These are phyloP conservation scores for Lepilemur septentrionalis DNA, from an alignment of 2,797 vertebrate species.

Conservation along the genomic window DNA sequence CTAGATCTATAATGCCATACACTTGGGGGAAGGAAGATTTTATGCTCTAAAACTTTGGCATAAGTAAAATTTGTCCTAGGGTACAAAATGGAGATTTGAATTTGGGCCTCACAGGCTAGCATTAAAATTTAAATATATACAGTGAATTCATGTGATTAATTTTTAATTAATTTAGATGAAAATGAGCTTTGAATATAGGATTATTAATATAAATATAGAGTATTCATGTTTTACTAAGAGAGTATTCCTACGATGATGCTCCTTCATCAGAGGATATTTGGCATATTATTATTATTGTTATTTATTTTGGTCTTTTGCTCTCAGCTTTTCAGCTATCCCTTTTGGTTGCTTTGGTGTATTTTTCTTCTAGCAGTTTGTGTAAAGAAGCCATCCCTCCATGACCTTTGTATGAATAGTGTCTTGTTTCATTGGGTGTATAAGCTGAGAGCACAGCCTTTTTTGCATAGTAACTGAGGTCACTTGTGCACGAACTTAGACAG, in stretches of 20 bases:
- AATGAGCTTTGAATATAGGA: background rate
- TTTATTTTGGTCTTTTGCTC: background rate
- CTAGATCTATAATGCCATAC: slow-evolving; percentile 63
- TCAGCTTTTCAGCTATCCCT: background rate
- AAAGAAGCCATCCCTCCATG: background rate
- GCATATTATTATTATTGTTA: background rate
- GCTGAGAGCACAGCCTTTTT: background rate
- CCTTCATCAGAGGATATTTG: background rate
- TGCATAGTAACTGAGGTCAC: background rate
- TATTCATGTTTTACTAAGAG: background rate
- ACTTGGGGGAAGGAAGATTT: background rate
- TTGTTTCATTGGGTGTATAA: background rate
- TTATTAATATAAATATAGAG: background rate
- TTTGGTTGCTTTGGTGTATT: background rate
- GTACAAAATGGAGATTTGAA: slow-evolving; percentile 35
- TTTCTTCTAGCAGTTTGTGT: background rate
- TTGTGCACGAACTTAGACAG: background rate
- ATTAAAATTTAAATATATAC: slow-evolving; percentile 37
- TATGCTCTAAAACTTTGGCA: slow-evolving; percentile 20
- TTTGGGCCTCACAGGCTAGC: slow-evolving; percentile 40
- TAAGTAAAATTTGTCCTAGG: slow-evolving; percentile 39
- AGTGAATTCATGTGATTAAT: slow-evolving; percentile 37
- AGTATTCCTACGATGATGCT: background rate
- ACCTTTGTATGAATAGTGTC: background rate
- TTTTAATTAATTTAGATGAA: slow-evolving; percentile 51